Evolutionary conservation across 2,797 vertebrate species (phyloP).

Genomic region (Enteromius anoplus): DNA sequence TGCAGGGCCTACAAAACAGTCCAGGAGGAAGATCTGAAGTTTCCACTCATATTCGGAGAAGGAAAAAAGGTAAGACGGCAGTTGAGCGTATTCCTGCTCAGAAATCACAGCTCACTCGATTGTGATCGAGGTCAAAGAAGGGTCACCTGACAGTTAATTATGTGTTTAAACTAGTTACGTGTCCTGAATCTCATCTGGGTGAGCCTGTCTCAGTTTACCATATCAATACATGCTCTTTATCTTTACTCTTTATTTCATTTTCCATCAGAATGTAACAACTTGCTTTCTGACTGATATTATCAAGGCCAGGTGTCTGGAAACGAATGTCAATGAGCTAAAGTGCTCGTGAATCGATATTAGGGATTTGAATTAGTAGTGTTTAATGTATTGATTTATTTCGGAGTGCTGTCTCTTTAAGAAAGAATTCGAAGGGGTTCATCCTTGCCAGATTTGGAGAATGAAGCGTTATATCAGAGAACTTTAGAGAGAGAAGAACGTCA

Average conservation of each 20-base stretch:
- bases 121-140: background rate
- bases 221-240: background rate
- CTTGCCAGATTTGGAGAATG: background rate
- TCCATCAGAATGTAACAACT: background rate
- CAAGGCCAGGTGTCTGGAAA: background rate
- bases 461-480: background rate
- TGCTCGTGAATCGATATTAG: background rate
- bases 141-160: background rate
- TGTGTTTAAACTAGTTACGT: background rate
- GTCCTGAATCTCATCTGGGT: background rate
- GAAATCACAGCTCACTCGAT: background rate
- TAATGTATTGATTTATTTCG: background rate
- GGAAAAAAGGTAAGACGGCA: slow-evolving; percentile 91
- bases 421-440: background rate
- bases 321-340: background rate
- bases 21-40: slow-evolving; percentile 98
- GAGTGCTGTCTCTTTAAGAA: background rate
- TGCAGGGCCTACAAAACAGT: slow-evolving; percentile 98
- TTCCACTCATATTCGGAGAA: slow-evolving; percentile 98
- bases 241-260: background rate
- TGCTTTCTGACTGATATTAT: background rate
- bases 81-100: background rate
- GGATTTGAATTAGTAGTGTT: background rate
- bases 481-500: background rate
- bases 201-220: background rate